A percentile compares a stretch with the other conserved stretches of the same genome.
Evolutionary conservation across 2,797 vertebrate species (phyloP).

Genomic region (Halcyon chelicuti): DNA sequence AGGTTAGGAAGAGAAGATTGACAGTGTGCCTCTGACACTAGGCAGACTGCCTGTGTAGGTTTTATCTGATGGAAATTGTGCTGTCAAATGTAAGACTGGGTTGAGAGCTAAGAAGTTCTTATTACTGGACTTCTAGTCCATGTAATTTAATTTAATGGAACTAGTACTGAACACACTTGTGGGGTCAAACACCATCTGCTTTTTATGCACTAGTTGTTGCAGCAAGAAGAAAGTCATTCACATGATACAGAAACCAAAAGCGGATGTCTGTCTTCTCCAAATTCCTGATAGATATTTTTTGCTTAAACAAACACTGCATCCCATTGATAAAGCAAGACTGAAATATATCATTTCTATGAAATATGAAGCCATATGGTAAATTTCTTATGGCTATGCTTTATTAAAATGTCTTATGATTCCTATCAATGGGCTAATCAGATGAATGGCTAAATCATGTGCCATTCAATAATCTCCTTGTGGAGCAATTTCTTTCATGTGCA

Average conservation of each 20-base stretch:
- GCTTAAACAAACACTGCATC: slow-evolving; percentile 22
- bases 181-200: background rate
- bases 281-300: background rate
- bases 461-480: slow-evolving; percentile 71
- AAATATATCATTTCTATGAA: slow-evolving; percentile 3
- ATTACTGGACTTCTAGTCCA: background rate
- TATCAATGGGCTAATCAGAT: slow-evolving; percentile 69
- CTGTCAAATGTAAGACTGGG: background rate
- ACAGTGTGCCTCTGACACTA: background rate
- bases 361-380: slow-evolving; percentile 1
- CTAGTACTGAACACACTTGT: background rate
- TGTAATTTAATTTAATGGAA: background rate
- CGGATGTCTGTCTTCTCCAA: background rate
- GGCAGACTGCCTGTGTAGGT: background rate
- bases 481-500: background rate
- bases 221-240: background rate
- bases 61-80: background rate
- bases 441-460: slow-evolving; percentile 74
- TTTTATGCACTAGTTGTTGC: background rate
- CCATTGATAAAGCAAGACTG: slow-evolving; percentile 37
- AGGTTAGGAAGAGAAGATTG: background rate
- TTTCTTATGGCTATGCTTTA: slow-evolving; percentile 5
- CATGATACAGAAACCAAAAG: background rate
- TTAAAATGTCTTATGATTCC: slow-evolving; percentile 76
- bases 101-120: background rate